Percentiles rank a stretch among this genome's conserved stretches.
These are phyloP conservation scores for Enteromius argenteus DNA, from an alignment of 2,797 vertebrate species.

Conservation along the genomic window DNA sequence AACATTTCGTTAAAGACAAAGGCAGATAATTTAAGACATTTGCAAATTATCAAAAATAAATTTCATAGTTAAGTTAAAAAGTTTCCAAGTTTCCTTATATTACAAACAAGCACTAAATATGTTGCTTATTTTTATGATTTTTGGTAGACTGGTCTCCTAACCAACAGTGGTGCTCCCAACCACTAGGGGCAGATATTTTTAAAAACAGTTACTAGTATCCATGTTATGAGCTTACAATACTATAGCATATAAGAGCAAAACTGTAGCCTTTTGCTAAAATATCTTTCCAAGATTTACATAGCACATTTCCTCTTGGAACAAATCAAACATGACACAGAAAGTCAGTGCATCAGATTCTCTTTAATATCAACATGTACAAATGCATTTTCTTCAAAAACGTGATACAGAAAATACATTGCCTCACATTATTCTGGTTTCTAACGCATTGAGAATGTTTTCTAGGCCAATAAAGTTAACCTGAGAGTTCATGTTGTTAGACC, in stretches of 20 bases:
- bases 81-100: not conserved
- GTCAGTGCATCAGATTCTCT: constrained; percentile 61
- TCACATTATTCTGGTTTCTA: constrained; percentile 76
- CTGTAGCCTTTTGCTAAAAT: not conserved
- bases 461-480: constrained; percentile 81
- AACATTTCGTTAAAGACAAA: too few relatives aligned
- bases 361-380: constrained; percentile 81
- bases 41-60: not conserved
- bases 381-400: constrained; percentile 74
- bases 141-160: too few relatives aligned
- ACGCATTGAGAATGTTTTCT: constrained; percentile 74
- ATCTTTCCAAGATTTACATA: not conserved
- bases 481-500: constrained; percentile 76
- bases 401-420: constrained; percentile 75
- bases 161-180: not conserved
- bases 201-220: not conserved
- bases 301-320: not conserved
- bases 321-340: constrained; percentile 1
- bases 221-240: not conserved
- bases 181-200: not conserved
- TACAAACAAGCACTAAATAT: not conserved
- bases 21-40: not conserved
- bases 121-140: not conserved
- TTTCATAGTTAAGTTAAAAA: not conserved
- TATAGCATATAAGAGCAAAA: not conserved